Base-by-base conservation (phyloP, 2,113 vertebrate species). In the Saguinus imperator region DNA sequence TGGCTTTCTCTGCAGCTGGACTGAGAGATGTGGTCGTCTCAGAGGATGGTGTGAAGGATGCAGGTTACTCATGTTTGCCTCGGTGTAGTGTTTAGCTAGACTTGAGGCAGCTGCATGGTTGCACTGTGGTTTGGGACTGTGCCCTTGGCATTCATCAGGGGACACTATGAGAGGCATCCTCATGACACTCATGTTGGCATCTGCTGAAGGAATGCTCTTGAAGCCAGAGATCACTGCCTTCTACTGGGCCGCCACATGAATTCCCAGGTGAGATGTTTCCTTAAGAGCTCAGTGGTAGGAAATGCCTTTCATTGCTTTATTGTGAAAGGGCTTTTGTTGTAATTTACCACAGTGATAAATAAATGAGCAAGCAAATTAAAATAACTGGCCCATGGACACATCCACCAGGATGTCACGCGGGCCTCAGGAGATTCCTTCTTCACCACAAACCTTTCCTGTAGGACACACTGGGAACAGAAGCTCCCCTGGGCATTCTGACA, bases 321-420 rank as follows among this genome's bases (percentile, higher is more conserved):
- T 21, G 8, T 17, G 37, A 5, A 7, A 9, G 77, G 17, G 35
- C 13, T 86, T 94, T 88, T 68, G 79, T 8, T 90, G 48, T 50
- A 87, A 89, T 79, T 95, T 32, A 72, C 86, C 58, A 92, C 55
- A 94, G 72, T 4, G 37, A 61, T 73, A 96, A 95, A 95, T 91
- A 83, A 97, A 83, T 55, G 52, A 97, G 50, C 61, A 92, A 87
- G 76, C 45, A 84, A 48, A 32, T 70, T 50, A 45, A 88, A 93
- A 88, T 64, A 73, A 55, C 37, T 37, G 55, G 43, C 25, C 73
- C 6, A 20, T 0, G 23, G 80, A 52, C 23, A 82, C 17, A 64
- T 7, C 70, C 48, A 50, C 25, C 32, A 48, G 43, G 25, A n/a
- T 48, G 20, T 72, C 83, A 29, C 2, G 43, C 58, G 61, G 45